Evolutionary conservation across 1,140 invertebrate genomes (phyloP), one percentile per base, ranked within the genome.

Genomic region (Heliothis subflexa): DNA sequence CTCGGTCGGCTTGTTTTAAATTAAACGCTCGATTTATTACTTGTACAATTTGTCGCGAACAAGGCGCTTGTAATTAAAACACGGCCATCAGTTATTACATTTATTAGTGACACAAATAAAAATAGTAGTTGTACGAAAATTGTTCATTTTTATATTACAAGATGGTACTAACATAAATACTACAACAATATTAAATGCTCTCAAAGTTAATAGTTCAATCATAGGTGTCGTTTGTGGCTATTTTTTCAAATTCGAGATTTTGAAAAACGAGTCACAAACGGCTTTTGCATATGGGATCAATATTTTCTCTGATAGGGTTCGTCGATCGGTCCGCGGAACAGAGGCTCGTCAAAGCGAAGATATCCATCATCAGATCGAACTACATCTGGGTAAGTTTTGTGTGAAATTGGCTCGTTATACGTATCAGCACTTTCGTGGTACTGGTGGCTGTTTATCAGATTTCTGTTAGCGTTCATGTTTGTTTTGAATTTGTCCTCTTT

Each of bases 11-110:
- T 85, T 85, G 89, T 93, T 93, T 93, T 94, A 93, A 94, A 90
- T 93, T 94, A 89, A 93, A 93, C 81, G 86, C 82, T 87, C 90
- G 91, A 94, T 94, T 94, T 94, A 93, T 94, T 92, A 83, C 92
- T 89, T 83, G 90, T 88, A 93, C 92, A 93, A 94, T 93, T 93
- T 93, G 93, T 94, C 92, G 93, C 84, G 83, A 86, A 82, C 86
- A 81, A 83, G 78, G 85, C 88, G 86, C 83, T 80, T 66, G 81
- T 91, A 92, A 93, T 93, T 94, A 93, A 92, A 92, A 91, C 90
- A 85, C 84, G 82, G 80, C 80, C 83, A 87, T 89, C 86, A 80
- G 80, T 90, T 89, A 89, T 90, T 90, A 91, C 87, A 85, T 94
- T 93, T 92, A 93, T 93, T 94, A 85, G 83, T 79, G 84, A 81